Percentiles rank a stretch among this genome's conserved stretches.
These are phyloP conservation scores for Sebastes dallii DNA, from an alignment of 2,797 vertebrate genomes.

Conservation along the genomic window DNA sequence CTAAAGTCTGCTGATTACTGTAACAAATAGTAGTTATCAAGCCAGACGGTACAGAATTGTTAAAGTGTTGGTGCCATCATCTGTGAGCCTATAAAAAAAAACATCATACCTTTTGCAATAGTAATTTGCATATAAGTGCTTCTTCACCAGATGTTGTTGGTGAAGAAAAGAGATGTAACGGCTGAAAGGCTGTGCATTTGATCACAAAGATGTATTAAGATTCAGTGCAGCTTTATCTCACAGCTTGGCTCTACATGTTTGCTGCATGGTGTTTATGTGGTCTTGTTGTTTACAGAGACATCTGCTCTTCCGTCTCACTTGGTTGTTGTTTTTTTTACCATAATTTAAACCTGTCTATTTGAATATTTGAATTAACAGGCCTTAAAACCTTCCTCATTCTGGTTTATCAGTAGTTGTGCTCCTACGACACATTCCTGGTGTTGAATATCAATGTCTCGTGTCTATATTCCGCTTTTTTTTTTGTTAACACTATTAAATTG, in stretches of 20 bases:
- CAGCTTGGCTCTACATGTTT: background rate
- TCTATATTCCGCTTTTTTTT: background rate
- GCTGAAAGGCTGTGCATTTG: background rate
- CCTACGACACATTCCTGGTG: background rate
- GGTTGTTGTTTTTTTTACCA: background rate
- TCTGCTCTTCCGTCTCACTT: background rate
- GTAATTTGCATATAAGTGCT: background rate
- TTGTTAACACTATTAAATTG: background rate
- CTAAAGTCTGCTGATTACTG: background rate
- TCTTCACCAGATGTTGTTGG: background rate
- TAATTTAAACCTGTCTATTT: background rate
- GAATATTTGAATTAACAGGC: background rate
- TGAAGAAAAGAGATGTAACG: background rate
- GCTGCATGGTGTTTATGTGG: background rate
- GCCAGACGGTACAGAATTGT: no score
- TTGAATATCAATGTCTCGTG: background rate
- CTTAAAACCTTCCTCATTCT: background rate
- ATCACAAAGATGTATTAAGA: background rate
- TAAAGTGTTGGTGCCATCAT: background rate
- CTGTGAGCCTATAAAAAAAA: background rate
- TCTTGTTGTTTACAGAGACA: background rate
- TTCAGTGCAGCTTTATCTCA: background rate
- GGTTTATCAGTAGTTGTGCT: background rate
- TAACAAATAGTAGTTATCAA: background rate
- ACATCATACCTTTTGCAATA: background rate